phyloP scores from a whole-genome alignment of 35 echinoderm and acorn worm genomes.

The Amphiura filiformis region DNA sequence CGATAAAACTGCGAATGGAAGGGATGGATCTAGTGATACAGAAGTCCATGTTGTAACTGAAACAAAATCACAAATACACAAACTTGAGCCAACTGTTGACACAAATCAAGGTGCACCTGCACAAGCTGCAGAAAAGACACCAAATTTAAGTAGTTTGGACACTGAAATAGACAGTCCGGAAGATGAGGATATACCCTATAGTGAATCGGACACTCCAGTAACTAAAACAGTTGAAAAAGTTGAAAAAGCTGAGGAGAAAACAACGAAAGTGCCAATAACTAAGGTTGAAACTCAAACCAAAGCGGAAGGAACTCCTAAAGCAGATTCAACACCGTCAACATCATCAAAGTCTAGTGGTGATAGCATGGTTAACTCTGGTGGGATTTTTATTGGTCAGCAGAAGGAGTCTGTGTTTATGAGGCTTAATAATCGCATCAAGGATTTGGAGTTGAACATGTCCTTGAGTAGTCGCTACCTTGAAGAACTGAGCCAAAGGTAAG shows the following conservation, averaged over 20 bases:
- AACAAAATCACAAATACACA: not conserved
- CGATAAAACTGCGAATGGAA: not conserved
- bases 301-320: not conserved
- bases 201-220: not conserved
- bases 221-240: not conserved
- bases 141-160: not conserved
- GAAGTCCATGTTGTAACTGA: not conserved
- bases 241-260: not conserved
- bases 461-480: constrained; percentile 88
- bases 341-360: constrained; percentile 12
- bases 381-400: constrained; percentile 27
- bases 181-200: not conserved
- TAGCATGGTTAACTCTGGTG: not conserved
- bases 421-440: constrained; percentile 96
- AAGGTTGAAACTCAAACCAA: not conserved
- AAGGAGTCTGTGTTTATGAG: constrained; percentile 98
- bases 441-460: constrained; percentile 89
- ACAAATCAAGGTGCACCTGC: not conserved
- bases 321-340: not conserved
- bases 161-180: no score
- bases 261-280: not conserved
- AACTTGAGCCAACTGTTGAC: not conserved
- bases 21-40: no score
- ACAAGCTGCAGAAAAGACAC: not conserved
- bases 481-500: constrained; percentile 94